Evolutionary conservation across 2,797 vertebrate species (phyloP), one percentile per base, ranked within the genome.

Genomic region (Schizopygopsis malacanthus): DNA sequence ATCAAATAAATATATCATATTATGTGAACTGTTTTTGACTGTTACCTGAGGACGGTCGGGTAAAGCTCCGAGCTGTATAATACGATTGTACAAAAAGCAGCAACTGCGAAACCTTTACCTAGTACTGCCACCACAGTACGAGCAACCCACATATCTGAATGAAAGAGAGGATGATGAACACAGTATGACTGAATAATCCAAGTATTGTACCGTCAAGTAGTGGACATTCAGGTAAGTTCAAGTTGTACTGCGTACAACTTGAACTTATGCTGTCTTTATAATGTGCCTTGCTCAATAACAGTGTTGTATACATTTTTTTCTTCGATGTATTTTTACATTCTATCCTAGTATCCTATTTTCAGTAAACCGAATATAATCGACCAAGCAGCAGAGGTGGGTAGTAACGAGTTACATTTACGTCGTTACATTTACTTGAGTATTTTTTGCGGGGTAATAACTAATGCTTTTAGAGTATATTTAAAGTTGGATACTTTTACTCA

Each of bases 41-140:
- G 33, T n/a, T 82, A 98, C 97, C 97, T 97, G 73, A 98, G 91
- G 7, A 98, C 94, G 0, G 98, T 98, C 3, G 98, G 97, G 81
- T 95, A 98, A 72, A 99, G 93, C 92, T 99, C 98, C 0, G 97
- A 95, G 28, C 94, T 96, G 90, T 96, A 97, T 84, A 99, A 90
- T 82, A 92, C 93, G 63, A 95, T 20, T 0, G 94, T 97, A 10
- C 92, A 93, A 93, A 98, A 98, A 3, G 96, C 92, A 8, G 94
- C 95, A 88, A 97, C 93, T 6, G 96, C 95, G 87, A 95, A 96
- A 0, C 94, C 96, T 91, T 98, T 98, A 69, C 96, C 97, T 52
- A 94, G 33, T 45, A 96, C 41, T 0, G 94, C 96, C 12, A 98
- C 87, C 70, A 94, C 90, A 0, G 95, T 96, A 52, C 92, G 93